phyloP scores from a whole-genome alignment of 64 coral and sea anemone genomes.

The Trachythela sp. region DNA sequence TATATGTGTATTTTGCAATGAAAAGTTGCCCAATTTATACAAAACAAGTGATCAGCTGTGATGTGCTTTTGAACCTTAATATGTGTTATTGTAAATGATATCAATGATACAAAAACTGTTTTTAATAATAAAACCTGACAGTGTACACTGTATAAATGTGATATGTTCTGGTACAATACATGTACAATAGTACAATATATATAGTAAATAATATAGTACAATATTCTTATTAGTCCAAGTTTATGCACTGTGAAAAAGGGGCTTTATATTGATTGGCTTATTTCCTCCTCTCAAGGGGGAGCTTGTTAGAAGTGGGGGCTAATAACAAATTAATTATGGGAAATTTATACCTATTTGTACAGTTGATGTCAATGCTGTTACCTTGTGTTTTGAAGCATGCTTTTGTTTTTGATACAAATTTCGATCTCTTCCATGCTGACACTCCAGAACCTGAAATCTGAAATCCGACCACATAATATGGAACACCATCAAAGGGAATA shows the following conservation, averaged over 20 bases:
- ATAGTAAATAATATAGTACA: background rate
- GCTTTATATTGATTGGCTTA: no score
- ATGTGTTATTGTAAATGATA: no score
- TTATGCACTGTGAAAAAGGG: background rate
- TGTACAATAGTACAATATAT: background rate
- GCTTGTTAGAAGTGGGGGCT: no score
- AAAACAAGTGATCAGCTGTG: no score
- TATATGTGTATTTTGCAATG: no score
- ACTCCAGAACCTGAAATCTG: background rate
- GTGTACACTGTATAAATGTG: background rate
- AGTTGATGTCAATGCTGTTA: background rate
- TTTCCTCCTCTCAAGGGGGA: no score
- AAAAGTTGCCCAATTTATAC: no score
- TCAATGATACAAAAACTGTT: no score
- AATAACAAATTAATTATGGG: no score
- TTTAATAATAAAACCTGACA: no score
- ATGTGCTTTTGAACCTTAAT: no score
- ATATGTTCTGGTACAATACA: no score
- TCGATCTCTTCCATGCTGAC: slow-evolving; percentile 6
- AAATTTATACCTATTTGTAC: background rate
- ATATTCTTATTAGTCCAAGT: background rate
- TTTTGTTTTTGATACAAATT: background rate
- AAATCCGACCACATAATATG: background rate
- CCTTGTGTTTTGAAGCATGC: background rate
- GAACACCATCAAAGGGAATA: background rate